A percentile compares a stretch with the other conserved stretches of the same genome.
Evolutionary conservation across 1,140 invertebrate genomes (phyloP).

Genomic region (Chelonus insularis): DNA sequence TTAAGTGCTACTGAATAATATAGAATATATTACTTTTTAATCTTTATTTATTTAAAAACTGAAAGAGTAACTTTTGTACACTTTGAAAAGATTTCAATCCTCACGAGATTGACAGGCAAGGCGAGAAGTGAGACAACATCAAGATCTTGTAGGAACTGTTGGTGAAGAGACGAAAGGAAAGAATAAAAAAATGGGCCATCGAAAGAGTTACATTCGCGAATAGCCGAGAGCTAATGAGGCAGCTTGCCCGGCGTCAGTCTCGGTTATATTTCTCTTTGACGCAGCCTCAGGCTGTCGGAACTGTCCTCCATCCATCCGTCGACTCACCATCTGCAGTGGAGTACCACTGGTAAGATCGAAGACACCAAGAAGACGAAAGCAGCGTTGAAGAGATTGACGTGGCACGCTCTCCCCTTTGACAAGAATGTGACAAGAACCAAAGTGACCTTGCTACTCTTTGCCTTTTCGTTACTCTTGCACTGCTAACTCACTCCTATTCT

Average conservation of each 20-base stretch:
- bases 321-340: not conserved
- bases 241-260: conserved; percentile 50
- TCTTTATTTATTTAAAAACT: not conserved
- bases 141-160: not conserved
- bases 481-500: conserved; percentile 6
- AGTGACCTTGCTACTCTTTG: conserved; percentile 51
- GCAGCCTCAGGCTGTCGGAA: conserved; percentile 54
- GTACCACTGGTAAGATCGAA: conserved; percentile 23
- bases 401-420: conserved; percentile 56
- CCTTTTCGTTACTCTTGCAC: conserved; percentile 31
- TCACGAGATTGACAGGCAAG: conserved; percentile 13
- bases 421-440: conserved; percentile 60
- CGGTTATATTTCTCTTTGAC: conserved; percentile 59
- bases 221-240: conserved; percentile 58
- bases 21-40: not conserved
- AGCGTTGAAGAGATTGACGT: conserved; percentile 57
- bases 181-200: not conserved
- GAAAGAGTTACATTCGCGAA: conserved; percentile 43
- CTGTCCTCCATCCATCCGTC: conserved; percentile 50
- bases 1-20: conserved; percentile 3
- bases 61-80: not conserved
- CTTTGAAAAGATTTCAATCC: no score
- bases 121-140: not conserved
- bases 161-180: not conserved
- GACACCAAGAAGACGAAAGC: conserved; percentile 30